These are phyloP conservation scores for Galerucella nymphaeae DNA, from an alignment of 2,888 invertebrate genomes.

Conservation along the genomic window DNA sequence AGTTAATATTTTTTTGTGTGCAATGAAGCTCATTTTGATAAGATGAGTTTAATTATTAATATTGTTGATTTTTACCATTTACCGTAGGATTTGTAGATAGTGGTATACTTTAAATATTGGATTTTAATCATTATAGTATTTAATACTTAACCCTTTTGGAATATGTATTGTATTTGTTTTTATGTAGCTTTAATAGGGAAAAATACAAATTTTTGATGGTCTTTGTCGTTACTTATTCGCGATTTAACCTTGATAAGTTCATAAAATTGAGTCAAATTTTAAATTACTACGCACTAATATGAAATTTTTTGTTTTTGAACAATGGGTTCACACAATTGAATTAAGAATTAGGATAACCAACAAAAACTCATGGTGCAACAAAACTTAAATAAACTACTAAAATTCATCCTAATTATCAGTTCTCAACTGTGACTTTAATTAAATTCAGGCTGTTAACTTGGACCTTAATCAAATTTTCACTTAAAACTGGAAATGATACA, in stretches of 20 bases:
- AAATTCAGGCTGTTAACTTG: too few relatives aligned
- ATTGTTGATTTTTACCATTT: slow-evolving; percentile 39
- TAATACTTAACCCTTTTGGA: slow-evolving; percentile 39
- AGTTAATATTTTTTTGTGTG: slow-evolving; percentile 34
- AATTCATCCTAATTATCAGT: too few relatives aligned
- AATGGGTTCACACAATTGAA: too few relatives aligned
- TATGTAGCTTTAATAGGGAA: slow-evolving; percentile 44
- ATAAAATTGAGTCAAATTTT: not conserved
- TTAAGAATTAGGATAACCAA: too few relatives aligned
- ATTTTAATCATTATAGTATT: slow-evolving; percentile 42
- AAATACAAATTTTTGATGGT: slow-evolving; percentile 30
- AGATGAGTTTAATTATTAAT: slow-evolving; percentile 31
- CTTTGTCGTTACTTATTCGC: slow-evolving; percentile 5
- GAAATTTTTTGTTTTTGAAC: not conserved
- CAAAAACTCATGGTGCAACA: too few relatives aligned
- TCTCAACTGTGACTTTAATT: too few relatives aligned
- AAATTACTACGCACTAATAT: not conserved
- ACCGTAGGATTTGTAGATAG: slow-evolving; percentile 43
- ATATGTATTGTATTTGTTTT: slow-evolving; percentile 51
- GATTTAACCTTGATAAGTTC: not conserved
- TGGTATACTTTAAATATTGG: slow-evolving; percentile 40
- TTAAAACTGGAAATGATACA: too few relatives aligned
- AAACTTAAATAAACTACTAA: too few relatives aligned
- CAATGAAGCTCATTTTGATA: slow-evolving; percentile 40
- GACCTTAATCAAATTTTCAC: too few relatives aligned